Evolutionary conservation across 2,888 invertebrate species (phyloP).

Genomic region (Oscheius sp.): DNA sequence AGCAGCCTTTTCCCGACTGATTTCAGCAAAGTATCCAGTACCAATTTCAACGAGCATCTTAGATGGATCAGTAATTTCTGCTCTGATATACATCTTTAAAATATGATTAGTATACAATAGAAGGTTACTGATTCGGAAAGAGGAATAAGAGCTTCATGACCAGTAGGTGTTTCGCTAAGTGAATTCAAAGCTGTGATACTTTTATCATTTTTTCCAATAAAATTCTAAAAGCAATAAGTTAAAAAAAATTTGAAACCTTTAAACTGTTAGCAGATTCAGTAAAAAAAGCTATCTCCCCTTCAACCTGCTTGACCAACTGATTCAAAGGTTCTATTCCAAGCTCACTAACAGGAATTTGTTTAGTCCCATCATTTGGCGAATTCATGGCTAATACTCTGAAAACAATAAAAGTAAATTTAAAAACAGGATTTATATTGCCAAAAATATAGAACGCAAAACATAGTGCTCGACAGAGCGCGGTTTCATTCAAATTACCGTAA

Average conservation of each 20-base stretch:
- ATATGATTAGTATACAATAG: neutral
- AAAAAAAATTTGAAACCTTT: constrained; percentile 74
- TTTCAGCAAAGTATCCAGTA: constrained; percentile 94
- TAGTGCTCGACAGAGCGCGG: too few species aligned
- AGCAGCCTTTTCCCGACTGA: constrained; percentile 83
- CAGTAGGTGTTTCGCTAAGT: constrained; percentile 32
- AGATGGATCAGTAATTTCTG: constrained; percentile 83
- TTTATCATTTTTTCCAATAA: constrained; percentile 79
- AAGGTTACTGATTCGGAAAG: constrained; percentile 83
- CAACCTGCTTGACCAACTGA: constrained; percentile 55
- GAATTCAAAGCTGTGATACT: constrained; percentile 78
- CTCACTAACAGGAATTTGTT: constrained; percentile 30
- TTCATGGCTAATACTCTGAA: too few species aligned
- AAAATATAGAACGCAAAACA: too few species aligned
- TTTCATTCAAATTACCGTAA: too few species aligned
- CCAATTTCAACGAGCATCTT: constrained; percentile 93
- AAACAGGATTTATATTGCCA: too few species aligned
- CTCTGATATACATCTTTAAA: constrained; percentile 89
- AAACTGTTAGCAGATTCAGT: constrained; percentile 88
- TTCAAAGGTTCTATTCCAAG: constrained; percentile 58
- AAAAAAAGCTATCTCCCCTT: constrained; percentile 76
- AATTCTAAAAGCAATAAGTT: constrained; percentile 71
- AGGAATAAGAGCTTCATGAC: constrained; percentile 81
- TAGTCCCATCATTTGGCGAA: neutral
- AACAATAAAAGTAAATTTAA: too few species aligned